A percentile compares a stretch with the other conserved stretches of the same genome.
Evolutionary conservation across 2,113 vertebrate genomes (phyloP).

Genomic region (Gambusia affinis): DNA sequence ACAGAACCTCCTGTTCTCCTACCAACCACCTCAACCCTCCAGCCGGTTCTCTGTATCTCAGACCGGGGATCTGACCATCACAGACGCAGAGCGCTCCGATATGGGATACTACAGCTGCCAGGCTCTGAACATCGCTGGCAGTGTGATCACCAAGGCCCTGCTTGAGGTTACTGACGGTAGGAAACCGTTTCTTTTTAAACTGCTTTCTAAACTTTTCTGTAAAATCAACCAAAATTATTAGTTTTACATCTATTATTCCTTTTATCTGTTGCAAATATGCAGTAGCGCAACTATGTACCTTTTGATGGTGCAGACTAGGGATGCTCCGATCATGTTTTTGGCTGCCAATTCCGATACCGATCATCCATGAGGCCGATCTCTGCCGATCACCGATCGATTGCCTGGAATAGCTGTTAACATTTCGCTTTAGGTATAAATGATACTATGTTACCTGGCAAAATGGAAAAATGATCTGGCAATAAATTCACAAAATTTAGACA

Average conservation of each 20-base stretch:
- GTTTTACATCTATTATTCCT: background rate
- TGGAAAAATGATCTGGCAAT: too few relatives aligned
- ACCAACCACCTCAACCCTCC: constrained; percentile 93
- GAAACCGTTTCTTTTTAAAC: constrained; percentile 34
- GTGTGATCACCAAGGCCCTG: constrained; percentile 97
- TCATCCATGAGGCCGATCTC: too few relatives aligned
- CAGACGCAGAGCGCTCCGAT: constrained; percentile 91
- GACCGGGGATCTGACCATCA: constrained; percentile 95
- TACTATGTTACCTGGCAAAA: too few relatives aligned
- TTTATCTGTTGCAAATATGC: background rate
- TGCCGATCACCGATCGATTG: too few relatives aligned
- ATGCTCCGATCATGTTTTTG: too few relatives aligned
- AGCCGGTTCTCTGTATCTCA: constrained; percentile 97
- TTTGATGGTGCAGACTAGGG: too few relatives aligned
- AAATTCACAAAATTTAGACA: too few relatives aligned
- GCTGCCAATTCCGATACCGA: too few relatives aligned
- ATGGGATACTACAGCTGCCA: constrained; percentile 98
- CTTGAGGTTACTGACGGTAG: constrained; percentile 98
- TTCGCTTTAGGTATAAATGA: too few relatives aligned
- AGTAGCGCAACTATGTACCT: too few relatives aligned
- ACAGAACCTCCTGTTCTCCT: constrained; percentile 97
- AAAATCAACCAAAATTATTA: background rate
- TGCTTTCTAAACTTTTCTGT: background rate
- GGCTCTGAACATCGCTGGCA: constrained; percentile 97
- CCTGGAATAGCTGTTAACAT: too few relatives aligned